Percentiles rank a stretch among this genome's conserved stretches.
These are phyloP conservation scores for Centropus unirufus DNA, from an alignment of 2,113 vertebrate genomes.

Conservation along the genomic window DNA sequence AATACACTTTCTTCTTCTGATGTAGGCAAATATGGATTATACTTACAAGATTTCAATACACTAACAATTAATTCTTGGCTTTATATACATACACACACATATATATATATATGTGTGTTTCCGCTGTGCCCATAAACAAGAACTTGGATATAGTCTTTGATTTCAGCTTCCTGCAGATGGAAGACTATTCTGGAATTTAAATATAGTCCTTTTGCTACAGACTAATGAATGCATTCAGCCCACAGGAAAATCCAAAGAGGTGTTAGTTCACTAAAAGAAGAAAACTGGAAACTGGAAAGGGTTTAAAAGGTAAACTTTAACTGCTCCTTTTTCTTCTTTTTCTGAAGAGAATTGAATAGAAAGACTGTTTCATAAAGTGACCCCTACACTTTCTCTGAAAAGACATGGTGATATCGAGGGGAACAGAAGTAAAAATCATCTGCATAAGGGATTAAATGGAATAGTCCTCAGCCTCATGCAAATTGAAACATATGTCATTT, in stretches of 20 bases:
- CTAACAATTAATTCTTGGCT: background rate
- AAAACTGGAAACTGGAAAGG: background rate
- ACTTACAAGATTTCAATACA: background rate
- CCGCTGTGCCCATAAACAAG: background rate
- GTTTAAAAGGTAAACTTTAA: background rate
- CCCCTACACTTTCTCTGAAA: background rate
- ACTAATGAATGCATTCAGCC: background rate
- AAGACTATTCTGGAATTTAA: constrained; percentile 41
- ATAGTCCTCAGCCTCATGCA: constrained; percentile 18
- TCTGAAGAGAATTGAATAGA: background rate
- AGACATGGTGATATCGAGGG: background rate
- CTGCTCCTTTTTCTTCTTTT: background rate
- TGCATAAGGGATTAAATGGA: constrained; percentile 17
- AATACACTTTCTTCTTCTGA: background rate
- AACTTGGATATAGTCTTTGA: constrained; percentile 1
- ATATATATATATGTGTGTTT: background rate
- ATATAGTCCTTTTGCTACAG: constrained; percentile 16
- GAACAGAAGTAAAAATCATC: constrained; percentile 14
- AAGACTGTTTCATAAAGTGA: background rate
- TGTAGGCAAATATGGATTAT: background rate
- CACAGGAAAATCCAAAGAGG: constrained; percentile 8
- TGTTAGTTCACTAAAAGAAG: background rate
- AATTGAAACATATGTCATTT: constrained; percentile 63
- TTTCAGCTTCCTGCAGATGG: constrained; percentile 19
- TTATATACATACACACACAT: background rate